Conservation (phyloP, 2,888 invertebrate species). For the Plebejus argus region DNA sequence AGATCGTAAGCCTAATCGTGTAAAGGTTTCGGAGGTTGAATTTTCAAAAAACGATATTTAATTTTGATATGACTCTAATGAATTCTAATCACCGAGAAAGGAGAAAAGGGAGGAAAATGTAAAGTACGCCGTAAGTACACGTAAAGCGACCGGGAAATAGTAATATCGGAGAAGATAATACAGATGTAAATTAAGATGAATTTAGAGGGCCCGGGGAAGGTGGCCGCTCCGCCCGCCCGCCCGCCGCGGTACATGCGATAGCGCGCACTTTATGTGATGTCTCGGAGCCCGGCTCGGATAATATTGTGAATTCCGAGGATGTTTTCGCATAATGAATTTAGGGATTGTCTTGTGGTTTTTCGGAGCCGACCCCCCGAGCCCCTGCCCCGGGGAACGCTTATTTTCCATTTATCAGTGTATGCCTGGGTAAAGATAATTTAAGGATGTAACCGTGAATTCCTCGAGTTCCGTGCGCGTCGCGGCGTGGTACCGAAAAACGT, state of each 20-base stretch:
- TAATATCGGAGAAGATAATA: slow-evolving; percentile 24
- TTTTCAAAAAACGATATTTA: background rate
- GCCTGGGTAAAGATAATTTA: slow-evolving; percentile 49
- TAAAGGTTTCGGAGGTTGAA: too few species aligned
- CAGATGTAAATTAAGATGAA: slow-evolving; percentile 34
- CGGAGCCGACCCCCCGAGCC: slow-evolving; percentile 60
- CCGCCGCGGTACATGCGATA: slow-evolving; percentile 53
- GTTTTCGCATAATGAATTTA: slow-evolving; percentile 78
- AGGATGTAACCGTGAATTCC: slow-evolving; percentile 48
- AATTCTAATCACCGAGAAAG: background rate
- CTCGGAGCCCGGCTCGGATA: slow-evolving; percentile 56
- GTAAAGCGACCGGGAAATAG: slow-evolving; percentile 22
- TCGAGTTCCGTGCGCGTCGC: slow-evolving; percentile 59
- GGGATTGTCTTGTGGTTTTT: slow-evolving; percentile 78
- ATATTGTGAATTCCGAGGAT: slow-evolving; percentile 80
- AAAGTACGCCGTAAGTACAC: slow-evolving; percentile 1
- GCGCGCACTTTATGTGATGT: slow-evolving; percentile 55
- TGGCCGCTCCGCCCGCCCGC: background rate
- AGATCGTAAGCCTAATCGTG: background rate
- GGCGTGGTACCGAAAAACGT: slow-evolving; percentile 64
- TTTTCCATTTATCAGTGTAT: slow-evolving; percentile 53
- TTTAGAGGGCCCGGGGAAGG: slow-evolving; percentile 29
- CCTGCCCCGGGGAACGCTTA: slow-evolving; percentile 52
- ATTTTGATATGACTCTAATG: background rate
- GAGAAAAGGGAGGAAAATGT: slow-evolving; percentile 10